Conservation (phyloP, 2,113 vertebrate species). For the Canis aureus region DNA sequence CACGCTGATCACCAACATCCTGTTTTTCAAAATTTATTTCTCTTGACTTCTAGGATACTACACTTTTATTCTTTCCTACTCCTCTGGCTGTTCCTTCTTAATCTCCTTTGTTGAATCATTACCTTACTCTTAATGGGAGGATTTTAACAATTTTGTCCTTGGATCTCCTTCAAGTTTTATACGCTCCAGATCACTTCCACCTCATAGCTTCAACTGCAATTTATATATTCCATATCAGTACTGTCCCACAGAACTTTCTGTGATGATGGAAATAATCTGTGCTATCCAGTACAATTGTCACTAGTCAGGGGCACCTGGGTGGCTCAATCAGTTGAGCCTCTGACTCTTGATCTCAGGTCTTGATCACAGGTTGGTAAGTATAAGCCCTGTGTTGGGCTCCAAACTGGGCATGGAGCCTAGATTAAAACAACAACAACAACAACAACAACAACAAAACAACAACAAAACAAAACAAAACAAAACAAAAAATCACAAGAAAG, state of each 20-base stretch:
- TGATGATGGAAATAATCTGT: background rate
- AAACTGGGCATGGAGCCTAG: background rate
- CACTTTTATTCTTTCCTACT: background rate
- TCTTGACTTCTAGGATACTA: background rate
- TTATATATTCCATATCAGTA: background rate
- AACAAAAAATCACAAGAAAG: background rate
- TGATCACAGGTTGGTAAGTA: background rate
- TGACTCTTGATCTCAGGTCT: background rate
- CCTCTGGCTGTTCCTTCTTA: background rate
- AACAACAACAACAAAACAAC: no score
- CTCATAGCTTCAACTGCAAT: background rate
- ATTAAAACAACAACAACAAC: background rate
- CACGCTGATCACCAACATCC: background rate
- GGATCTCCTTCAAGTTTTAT: background rate
- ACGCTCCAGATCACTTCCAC: background rate
- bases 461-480: background rate
- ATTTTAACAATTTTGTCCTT: background rate
- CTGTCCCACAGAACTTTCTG: background rate
- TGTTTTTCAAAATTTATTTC: background rate
- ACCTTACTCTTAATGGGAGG: background rate
- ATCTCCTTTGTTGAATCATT: background rate
- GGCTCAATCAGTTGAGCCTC: background rate
- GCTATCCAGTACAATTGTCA: background rate
- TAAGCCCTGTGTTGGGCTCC: background rate
- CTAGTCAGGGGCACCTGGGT: background rate